Evolutionary conservation across 2,888 invertebrate genomes (phyloP).

Genomic region (Mesoligia furuncula): DNA sequence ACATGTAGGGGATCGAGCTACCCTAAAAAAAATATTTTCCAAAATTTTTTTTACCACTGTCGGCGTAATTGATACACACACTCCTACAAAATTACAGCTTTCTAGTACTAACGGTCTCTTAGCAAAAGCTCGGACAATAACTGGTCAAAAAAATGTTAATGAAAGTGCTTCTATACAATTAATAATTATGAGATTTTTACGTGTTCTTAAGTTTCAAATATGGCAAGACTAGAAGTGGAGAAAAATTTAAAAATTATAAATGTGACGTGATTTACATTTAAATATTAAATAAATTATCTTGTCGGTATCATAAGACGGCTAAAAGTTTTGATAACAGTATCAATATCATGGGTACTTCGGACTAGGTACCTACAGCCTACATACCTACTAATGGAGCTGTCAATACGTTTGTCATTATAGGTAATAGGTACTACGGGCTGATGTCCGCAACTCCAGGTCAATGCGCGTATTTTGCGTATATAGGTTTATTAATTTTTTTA

Average conservation of each 20-base stretch:
- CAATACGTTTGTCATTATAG: conserved; percentile 4
- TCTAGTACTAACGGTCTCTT: too few relatives aligned
- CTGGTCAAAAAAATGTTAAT: too few relatives aligned
- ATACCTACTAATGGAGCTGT: neutral
- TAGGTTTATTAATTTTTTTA: too few relatives aligned
- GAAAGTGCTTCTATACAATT: neutral
- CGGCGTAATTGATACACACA: too few relatives aligned
- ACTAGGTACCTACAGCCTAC: neutral
- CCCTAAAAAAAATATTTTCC: too few relatives aligned
- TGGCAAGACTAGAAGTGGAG: neutral
- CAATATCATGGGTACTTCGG: neutral
- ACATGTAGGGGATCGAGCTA: too few relatives aligned
- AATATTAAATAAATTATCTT: neutral
- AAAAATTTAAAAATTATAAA: neutral
- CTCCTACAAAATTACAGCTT: too few relatives aligned
- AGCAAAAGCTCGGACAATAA: too few relatives aligned
- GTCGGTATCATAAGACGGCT: conserved; percentile 5
- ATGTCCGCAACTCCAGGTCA: too few relatives aligned
- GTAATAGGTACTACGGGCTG: too few relatives aligned
- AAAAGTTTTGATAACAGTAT: conserved; percentile 7
- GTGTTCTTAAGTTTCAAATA: neutral
- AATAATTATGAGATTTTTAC: neutral
- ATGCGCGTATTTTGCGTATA: too few relatives aligned
- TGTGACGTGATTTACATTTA: neutral
- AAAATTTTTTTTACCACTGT: too few relatives aligned